A percentile compares a stretch with the other conserved stretches of the same genome.
These are phyloP conservation scores for Drosophila sp. DNA, from an alignment of 1,140 invertebrate species.

Conservation along the genomic window DNA sequence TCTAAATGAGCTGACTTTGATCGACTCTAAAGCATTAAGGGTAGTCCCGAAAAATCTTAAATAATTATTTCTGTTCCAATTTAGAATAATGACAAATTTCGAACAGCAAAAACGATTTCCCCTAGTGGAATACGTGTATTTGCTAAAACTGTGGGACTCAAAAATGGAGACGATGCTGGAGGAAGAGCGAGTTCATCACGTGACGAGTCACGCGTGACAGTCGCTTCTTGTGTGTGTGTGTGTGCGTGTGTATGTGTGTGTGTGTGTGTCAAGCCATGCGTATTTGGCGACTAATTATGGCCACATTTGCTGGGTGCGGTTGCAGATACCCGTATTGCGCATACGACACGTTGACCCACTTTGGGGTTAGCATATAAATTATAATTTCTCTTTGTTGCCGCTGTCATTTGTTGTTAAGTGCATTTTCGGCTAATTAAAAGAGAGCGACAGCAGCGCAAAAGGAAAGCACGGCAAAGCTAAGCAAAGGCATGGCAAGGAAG, in stretches of 20 bases:
- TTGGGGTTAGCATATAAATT: constrained; percentile 43
- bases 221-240: neutral
- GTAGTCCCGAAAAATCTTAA: too few species aligned
- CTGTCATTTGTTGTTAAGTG: constrained; percentile 75
- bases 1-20: too few species aligned
- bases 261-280: constrained; percentile 35
- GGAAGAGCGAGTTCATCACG: constrained; percentile 5
- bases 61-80: too few species aligned
- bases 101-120: too few species aligned
- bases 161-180: neutral
- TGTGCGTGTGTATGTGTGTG: neutral
- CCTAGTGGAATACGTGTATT: too few species aligned
- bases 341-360: constrained; percentile 73
- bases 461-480: constrained; percentile 1
- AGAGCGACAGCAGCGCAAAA: constrained; percentile 59
- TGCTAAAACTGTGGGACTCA: too few species aligned
- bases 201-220: constrained; percentile 15
- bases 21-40: too few species aligned
- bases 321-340: constrained; percentile 53
- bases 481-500: neutral
- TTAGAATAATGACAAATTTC: too few species aligned
- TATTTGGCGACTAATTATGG: constrained; percentile 49
- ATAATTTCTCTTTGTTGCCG: constrained; percentile 42
- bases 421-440: constrained; percentile 80
- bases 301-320: neutral